Evolutionary conservation across 2,113 vertebrate species (phyloP).

Genomic region (Butorides virescens): DNA sequence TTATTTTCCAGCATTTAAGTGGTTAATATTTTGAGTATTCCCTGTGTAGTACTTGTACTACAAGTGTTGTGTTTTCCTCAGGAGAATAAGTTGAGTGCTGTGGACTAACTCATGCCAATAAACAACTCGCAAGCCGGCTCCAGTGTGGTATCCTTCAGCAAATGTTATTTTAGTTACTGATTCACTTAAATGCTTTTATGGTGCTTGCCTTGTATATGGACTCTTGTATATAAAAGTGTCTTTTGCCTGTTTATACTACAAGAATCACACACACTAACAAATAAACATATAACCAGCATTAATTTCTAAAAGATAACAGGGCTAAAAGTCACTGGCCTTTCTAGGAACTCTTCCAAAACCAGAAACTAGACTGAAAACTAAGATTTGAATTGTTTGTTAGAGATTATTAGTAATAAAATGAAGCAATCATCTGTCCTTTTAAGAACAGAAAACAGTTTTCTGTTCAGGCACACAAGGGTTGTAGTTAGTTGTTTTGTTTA

Average conservation of each 20-base stretch:
- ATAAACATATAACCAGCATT: background rate
- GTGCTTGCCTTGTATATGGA: background rate
- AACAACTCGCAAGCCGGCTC: background rate
- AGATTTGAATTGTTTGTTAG: background rate
- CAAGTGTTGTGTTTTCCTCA: background rate
- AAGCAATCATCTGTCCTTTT: background rate
- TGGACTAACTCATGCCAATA: background rate
- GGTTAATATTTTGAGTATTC: background rate
- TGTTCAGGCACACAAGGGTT: background rate
- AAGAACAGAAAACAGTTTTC: accelerated
- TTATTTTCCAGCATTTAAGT: background rate
- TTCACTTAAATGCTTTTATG: background rate
- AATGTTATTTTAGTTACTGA: background rate
- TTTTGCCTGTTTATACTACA: background rate
- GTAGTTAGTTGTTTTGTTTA: background rate
- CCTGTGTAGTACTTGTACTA: background rate
- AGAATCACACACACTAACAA: background rate
- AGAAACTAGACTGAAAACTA: background rate
- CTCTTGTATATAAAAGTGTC: background rate
- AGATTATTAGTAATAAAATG: background rate
- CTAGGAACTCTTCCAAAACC: background rate
- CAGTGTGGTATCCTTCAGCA: background rate
- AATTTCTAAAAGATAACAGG: background rate
- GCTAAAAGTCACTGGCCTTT: background rate
- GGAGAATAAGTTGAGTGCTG: background rate